Evolutionary conservation across 2,797 vertebrate species (phyloP).

Genomic region (Dendrocincla fuliginosa): DNA sequence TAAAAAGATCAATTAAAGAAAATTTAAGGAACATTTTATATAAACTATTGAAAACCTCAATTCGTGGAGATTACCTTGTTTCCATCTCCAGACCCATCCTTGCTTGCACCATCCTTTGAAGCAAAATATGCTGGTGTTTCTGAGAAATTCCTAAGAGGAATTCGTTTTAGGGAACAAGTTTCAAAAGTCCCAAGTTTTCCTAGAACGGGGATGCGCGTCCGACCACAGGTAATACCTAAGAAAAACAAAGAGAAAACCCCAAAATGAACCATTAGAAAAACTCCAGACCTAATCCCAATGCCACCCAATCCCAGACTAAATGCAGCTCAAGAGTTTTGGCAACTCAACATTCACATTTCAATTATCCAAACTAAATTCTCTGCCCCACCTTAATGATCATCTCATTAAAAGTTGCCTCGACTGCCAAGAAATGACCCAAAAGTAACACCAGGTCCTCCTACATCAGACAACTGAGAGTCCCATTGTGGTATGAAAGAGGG

Average conservation of each 20-base stretch:
- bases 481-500: not conserved
- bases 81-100: constrained; percentile 87
- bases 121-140: constrained; percentile 88
- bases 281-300: not conserved
- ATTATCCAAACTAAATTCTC: not conserved
- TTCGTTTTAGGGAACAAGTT: constrained; percentile 74
- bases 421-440: not conserved
- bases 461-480: not conserved
- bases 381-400: not conserved
- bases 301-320: not conserved
- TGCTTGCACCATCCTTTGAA: constrained; percentile 89
- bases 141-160: constrained; percentile 86
- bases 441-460: not conserved
- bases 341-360: not conserved
- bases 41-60: not conserved
- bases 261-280: not conserved
- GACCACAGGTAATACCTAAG: constrained; percentile 85
- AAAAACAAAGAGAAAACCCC: not conserved
- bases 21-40: not conserved
- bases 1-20: not conserved
- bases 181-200: constrained; percentile 84
- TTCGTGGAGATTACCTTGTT: constrained; percentile 81
- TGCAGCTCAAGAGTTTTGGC: not conserved
- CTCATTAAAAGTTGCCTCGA: not conserved
- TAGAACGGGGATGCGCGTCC: constrained; percentile 83